Evolutionary conservation across 2,797 vertebrate species (phyloP), one percentile per base, ranked within the genome.

Genomic region (Myripristis murdjan): DNA sequence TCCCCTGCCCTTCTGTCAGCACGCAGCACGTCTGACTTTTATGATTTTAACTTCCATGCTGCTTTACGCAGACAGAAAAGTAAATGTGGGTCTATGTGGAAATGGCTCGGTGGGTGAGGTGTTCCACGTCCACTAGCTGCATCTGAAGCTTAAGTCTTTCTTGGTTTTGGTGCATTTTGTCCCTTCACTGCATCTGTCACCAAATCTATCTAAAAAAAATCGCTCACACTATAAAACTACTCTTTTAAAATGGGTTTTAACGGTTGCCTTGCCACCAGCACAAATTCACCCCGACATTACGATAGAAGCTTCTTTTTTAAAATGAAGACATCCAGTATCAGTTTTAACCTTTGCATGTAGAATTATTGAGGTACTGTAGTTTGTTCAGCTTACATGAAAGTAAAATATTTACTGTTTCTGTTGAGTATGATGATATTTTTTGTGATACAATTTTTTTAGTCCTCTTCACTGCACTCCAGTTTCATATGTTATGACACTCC

Each of bases 291-390:
- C 54, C 33, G 39, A 37, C n/a, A 64, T 5, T 67, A 75, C 73
- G 33, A 33, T 67, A 72, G 37, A 61, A 62, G 78, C 67, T 70
- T 44, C 64, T 58, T 70, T 49, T 35, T 35, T 35, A 35, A n/a
- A 35, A 47, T 7, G 11, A 47, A 47, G 46, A 47, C n/a, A n/a
- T n/a, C 15, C 18, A 18, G 43, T 15, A 46, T 46, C n/a, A 3
- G 18, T 48, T 48, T 48, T 18, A n/a, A 22, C 46, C 16, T 16
- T 16, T 20, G 9, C 22, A 46, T 22, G 18, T 8, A 10, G 6
- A 20, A 20, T 48, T 48, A 48, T 7, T 22, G 18, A 18, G n/a
- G 18, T 48, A 10, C 6, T 48, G 7, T 8, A 7, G 20, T 20
- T 2, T 8, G 33, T 9, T 35, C 33, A 35, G 7, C 10, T 35